Evolutionary conservation across 2,113 vertebrate genomes (phyloP), one percentile per base, ranked within the genome.

Genomic region (Ptychochromis oligacanthus): DNA sequence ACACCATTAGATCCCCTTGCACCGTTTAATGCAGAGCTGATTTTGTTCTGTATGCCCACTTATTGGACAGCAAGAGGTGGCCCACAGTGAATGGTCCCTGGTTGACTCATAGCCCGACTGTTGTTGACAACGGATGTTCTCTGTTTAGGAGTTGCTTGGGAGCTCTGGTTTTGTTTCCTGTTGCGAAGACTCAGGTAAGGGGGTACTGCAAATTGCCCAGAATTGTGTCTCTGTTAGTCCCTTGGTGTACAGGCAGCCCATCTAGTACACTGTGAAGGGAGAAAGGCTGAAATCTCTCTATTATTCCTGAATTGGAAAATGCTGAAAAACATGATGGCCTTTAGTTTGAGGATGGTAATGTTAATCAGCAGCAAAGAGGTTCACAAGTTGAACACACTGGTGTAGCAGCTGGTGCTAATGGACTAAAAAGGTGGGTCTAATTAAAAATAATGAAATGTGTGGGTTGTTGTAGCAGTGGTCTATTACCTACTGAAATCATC

Each of bases 391-490:
- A 86, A 49, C 49, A 36, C 74, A 62, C 38, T 77, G 28, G 56
- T 78, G 26, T 54, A 72, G 67, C 85, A 85, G 82, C 77, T 85
- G 81, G 52, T 85, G 82, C 70, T 85, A 85, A 83, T 78, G 67
- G 75, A 83, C 79, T 72, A 75, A 78, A 77, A 80, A 74, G 75
- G 56, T 76, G 28, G 38, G 12, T 58, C 55, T 87, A 58, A 91
- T 87, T 74, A 72, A 81, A 77, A 76, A 81, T 67, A 90, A 88
- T 86, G 57, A 74, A 84, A 17, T 72, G 46, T 85, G 49, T 67
- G 22, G 38, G 49, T 49, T 85, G 26, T 55, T 72, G 61, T 81
- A 36, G 72, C 56, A 65, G 46, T 34, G 52, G 52, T 85, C 62
- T 85, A 46, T 87, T 70, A 59, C 40, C 60, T 77, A 20, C 18